These are phyloP conservation scores for Auanema freiburgensis DNA, from an alignment of 2,888 invertebrate species.

Conservation along the genomic window DNA sequence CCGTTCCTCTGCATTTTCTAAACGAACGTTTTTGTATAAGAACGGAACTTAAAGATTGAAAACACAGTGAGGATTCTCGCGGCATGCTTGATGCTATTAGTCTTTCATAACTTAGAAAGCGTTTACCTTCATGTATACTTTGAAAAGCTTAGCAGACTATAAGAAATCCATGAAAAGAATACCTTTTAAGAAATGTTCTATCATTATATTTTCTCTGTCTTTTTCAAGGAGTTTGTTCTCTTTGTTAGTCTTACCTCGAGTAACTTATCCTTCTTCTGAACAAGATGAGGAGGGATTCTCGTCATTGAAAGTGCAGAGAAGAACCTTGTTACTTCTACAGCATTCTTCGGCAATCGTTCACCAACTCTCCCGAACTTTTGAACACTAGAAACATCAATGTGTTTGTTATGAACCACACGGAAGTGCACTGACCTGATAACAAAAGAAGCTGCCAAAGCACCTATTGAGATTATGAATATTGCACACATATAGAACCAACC, in stretches of 20 bases:
- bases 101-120: neutral
- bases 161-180: neutral
- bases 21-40: too few relatives aligned
- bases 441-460: constrained; percentile 29
- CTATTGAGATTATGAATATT: constrained; percentile 30
- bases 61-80: too few relatives aligned
- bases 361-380: constrained; percentile 65
- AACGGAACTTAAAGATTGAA: too few relatives aligned
- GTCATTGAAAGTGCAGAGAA: constrained; percentile 12
- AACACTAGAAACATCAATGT: constrained; percentile 34
- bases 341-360: constrained; percentile 50
- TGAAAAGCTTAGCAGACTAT: constrained; percentile 16
- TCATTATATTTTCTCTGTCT: neutral
- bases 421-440: constrained; percentile 17
- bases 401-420: neutral
- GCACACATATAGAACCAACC: constrained; percentile 33
- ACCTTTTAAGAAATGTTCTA: neutral
- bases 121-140: constrained; percentile 13
- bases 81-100: too few relatives aligned
- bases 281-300: constrained; percentile 16
- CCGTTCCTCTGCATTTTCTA: too few relatives aligned
- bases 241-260: constrained; percentile 18
- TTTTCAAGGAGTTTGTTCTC: neutral
- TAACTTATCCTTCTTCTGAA: constrained; percentile 15
- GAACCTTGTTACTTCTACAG: constrained; percentile 21